Evolutionary conservation across 2,888 invertebrate genomes (phyloP).

Genomic region (Sarcophaga rosellei): DNA sequence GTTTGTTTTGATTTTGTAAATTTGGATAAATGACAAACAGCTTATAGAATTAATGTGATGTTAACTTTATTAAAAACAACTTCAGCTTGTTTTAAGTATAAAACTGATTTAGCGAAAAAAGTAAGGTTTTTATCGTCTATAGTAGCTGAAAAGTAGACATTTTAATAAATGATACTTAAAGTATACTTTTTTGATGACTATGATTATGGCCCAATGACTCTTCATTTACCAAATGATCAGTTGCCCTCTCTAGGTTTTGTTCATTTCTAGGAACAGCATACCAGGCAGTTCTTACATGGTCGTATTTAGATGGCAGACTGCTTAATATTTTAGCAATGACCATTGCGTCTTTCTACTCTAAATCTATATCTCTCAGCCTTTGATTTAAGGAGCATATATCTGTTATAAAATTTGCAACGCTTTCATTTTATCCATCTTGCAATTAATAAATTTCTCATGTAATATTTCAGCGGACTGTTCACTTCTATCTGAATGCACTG

Average conservation of each 20-base stretch:
- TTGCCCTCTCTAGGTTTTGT: constrained; percentile 62
- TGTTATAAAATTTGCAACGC: constrained; percentile 60
- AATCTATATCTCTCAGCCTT: constrained; percentile 63
- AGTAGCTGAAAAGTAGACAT: too few species aligned
- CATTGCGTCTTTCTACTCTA: constrained; percentile 65
- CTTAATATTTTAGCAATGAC: constrained; percentile 64
- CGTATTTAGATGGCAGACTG: constrained; percentile 61
- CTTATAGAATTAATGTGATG: too few species aligned
- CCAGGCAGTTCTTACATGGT: constrained; percentile 68
- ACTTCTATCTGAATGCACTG: constrained; percentile 66
- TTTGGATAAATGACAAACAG: too few species aligned
- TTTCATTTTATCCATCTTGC: constrained; percentile 62
- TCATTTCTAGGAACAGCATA: constrained; percentile 62
- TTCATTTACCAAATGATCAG: constrained; percentile 64
- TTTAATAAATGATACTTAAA: too few species aligned
- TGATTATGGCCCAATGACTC: too few species aligned
- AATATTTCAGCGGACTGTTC: constrained; percentile 62
- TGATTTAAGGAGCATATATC: constrained; percentile 57
- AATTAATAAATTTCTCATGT: constrained; percentile 67
- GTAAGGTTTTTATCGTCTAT: too few species aligned
- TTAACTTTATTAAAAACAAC: too few species aligned
- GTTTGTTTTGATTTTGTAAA: too few species aligned
- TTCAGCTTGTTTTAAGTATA: too few species aligned
- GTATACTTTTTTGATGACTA: too few species aligned
- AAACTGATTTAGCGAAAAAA: too few species aligned